Base-by-base conservation (phyloP, 2,888 invertebrate genomes). In the Volucella zonaria region DNA sequence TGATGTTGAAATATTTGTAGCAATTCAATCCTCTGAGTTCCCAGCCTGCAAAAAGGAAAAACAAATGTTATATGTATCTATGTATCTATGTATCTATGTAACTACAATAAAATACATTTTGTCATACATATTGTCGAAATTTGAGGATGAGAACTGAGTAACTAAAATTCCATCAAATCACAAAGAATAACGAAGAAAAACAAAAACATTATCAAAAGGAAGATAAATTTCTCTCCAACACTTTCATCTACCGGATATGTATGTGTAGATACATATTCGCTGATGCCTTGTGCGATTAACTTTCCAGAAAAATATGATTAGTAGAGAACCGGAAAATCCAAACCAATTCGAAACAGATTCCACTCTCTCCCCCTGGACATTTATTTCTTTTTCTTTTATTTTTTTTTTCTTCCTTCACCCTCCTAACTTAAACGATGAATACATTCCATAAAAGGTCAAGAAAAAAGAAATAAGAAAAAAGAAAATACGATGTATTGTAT, bases 1-100 rank as follows among this genome's bases (percentile, higher is more conserved):
- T 95, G 91, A 97, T 97, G 93, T 96, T 97, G 93, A 98, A 98
- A 93, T 97, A 97, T 94, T 97, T 97, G 93, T 97, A 98, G 93
- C 98, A 98, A 92, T 97, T 95, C 90, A 97, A 95, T 90, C 97
- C 97, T 93, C 95, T 95, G 89, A 97, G 93, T 93, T 97, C 97
- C 98, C 98, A 98, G 90, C 97, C 98, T 97, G 95, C 68, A 95
- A 95, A 90, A 89, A 92, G 92, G 88, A 87, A 82, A 88, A 87
- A 81, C 90, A 88, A 89, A 78, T 47, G 10, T 9, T 61, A 4
- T 8, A 31, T 56, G 18, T 12, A 31, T 38, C n/a, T 38, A 18
- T 18, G 18, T 18, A 18, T 18, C 18, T 18, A 18, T 31, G n/a
- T n/a, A n/a, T n/a, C n/a, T n/a, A n/a, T 31, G 31, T 31, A 6